These are phyloP conservation scores for Acrocera orbiculus DNA, from an alignment of 2,888 invertebrate species.

Conservation along the genomic window DNA sequence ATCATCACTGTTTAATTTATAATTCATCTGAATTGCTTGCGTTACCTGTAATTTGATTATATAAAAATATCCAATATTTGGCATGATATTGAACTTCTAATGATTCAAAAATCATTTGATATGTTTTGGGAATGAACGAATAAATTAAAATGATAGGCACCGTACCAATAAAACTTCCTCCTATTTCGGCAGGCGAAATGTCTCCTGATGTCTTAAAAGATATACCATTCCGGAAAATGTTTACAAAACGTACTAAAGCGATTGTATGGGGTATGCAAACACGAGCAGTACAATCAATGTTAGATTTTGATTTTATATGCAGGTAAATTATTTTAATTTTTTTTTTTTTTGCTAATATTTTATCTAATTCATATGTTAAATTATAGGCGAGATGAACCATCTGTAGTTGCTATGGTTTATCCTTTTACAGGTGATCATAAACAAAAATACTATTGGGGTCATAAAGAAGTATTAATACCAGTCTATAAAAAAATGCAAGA, in stretches of 20 bases:
- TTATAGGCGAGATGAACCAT: constrained; percentile 80
- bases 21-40: too few relatives aligned
- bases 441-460: constrained; percentile 99
- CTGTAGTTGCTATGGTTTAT: constrained; percentile 92
- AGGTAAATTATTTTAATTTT: constrained; percentile 18
- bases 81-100: too few relatives aligned
- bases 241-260: constrained; percentile 70
- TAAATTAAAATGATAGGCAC: not conserved
- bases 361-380: constrained; percentile 32
- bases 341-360: constrained; percentile 13
- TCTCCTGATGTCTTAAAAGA: constrained; percentile 15
- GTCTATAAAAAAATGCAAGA: constrained; percentile 96
- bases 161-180: constrained; percentile 28
- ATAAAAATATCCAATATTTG: too few relatives aligned
- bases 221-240: constrained; percentile 38
- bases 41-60: too few relatives aligned
- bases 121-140: not conserved
- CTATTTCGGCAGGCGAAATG: constrained; percentile 31
- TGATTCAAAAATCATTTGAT: too few relatives aligned
- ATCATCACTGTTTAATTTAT: too few relatives aligned
- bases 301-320: constrained; percentile 33
- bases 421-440: constrained; percentile 98
- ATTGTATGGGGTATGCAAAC: constrained; percentile 99
- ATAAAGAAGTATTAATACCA: constrained; percentile 85
- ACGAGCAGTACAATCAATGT: constrained; percentile 64